Conservation (phyloP, 2,888 invertebrate genomes). For the Caenorhabditis sp. region DNA sequence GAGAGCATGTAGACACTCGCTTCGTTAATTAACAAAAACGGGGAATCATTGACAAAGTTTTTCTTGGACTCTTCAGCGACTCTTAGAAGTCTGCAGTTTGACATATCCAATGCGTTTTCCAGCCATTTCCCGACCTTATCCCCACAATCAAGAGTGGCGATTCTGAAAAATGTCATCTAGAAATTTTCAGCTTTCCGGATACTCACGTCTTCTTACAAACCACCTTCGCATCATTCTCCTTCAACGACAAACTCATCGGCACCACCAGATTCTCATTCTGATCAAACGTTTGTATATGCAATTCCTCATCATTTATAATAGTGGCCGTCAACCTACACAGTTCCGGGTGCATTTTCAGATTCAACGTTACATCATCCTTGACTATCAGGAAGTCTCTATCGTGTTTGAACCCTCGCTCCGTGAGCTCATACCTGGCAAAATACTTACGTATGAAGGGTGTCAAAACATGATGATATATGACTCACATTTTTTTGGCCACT, state of each 20-base stretch:
- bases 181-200: no score
- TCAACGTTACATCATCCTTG: constrained; percentile 89
- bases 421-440: constrained; percentile 88
- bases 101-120: constrained; percentile 83
- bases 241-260: constrained; percentile 22
- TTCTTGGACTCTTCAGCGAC: constrained; percentile 85
- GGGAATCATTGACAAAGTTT: constrained; percentile 88
- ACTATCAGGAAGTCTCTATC: constrained; percentile 97
- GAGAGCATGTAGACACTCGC: constrained; percentile 87
- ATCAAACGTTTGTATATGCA: constrained; percentile 45
- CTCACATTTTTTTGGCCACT: constrained; percentile 53
- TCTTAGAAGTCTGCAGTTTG: constrained; percentile 61
- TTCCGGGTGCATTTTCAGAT: constrained; percentile 91
- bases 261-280: constrained; percentile 42
- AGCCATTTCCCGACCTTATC: constrained; percentile 91
- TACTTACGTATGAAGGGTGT: not conserved
- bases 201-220: constrained; percentile 88
- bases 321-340: constrained; percentile 86
- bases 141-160: constrained; percentile 92
- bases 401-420: constrained; percentile 89
- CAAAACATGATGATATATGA: not conserved
- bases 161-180: no score
- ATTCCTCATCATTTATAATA: constrained; percentile 30
- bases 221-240: constrained; percentile 88
- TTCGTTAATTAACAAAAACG: constrained; percentile 90